Evolutionary conservation across 2,797 vertebrate genomes (phyloP).

Genomic region (Clarias fuscus): DNA sequence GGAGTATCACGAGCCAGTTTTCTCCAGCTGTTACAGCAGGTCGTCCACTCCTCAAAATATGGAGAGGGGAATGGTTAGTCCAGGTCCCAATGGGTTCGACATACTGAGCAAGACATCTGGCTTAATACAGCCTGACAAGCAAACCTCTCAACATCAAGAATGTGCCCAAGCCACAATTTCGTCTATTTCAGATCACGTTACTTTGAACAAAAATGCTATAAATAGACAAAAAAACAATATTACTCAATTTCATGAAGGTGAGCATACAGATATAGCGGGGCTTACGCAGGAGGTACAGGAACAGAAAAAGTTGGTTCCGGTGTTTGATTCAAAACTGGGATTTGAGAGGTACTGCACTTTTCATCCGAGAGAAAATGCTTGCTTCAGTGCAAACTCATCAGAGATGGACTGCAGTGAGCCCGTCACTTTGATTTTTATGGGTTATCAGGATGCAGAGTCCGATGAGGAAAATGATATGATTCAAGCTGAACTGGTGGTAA

Average conservation of each 20-base stretch:
- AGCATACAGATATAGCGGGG: constrained; percentile 30
- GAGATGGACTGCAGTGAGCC: constrained; percentile 73
- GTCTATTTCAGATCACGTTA: constrained; percentile 45
- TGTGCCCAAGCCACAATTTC: constrained; percentile 19
- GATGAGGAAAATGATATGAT: constrained; percentile 80
- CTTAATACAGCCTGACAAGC: constrained; percentile 48
- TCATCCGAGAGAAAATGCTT: constrained; percentile 67
- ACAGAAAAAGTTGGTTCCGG: constrained; percentile 48
- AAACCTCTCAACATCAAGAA: constrained; percentile 29
- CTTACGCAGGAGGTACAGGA: constrained; percentile 53
- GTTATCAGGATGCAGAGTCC: constrained; percentile 83
- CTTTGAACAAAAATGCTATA: constrained; percentile 22
- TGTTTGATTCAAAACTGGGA: constrained; percentile 52
- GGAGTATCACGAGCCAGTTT: constrained; percentile 89
- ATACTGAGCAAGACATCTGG: constrained; percentile 60
- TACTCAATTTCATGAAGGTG: constrained; percentile 9
- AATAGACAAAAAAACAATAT: constrained; percentile 33
- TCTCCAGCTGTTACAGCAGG: constrained; percentile 81
- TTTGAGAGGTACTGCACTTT: constrained; percentile 46
- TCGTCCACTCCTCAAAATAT: constrained; percentile 70
- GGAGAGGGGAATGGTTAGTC: constrained; percentile 65
- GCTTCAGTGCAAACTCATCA: constrained; percentile 68
- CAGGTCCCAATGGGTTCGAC: constrained; percentile 59
- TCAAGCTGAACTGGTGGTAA: constrained; percentile 86
- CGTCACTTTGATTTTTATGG: constrained; percentile 96